Evolutionary conservation across 2,113 vertebrate species (phyloP), one percentile per base, ranked within the genome.

Genomic region (Gobiocypris rarus): DNA sequence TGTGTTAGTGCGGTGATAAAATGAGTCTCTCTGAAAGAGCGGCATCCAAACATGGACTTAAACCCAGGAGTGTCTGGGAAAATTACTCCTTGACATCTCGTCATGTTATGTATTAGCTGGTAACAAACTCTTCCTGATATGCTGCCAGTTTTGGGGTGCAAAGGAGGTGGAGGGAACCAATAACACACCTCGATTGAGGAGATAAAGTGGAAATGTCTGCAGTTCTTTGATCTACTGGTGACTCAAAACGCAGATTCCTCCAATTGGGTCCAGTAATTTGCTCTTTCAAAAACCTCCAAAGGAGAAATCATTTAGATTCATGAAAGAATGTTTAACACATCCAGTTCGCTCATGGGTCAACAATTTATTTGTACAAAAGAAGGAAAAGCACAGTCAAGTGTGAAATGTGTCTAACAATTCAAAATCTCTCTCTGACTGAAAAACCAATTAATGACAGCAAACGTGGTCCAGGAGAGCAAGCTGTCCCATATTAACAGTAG

Each of bases 1-100:
- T 93, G 93, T 87, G 92, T 91, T 92, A 93, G 89, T 52, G n/a
- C 89, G 90, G 90, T 94, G 93, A 96, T 91, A 89, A 93, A 95
- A 87, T 81, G 82, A 89, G 86, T 52, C 86, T 86, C 83, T 87
- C 88, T 84, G 86, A 83, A 74, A 77, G 84, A 90, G 86, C 69
- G 86, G 87, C 77, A 87, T 89, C 92, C 90, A 74, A 82, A 86
- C 89, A 89, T 87, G 78, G 75, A 76, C 59, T 90, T 83, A 90
- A 91, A 91, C 91, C 84, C 90, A 81, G 85, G 83, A 83, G 76
- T 94, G 92, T 94, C 92, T 76, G 90, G 84, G 74, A 85, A 89
- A 91, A 90, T 89, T 87, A 91, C 91, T 92, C 85, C 91, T 86
- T 91, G 91, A 91, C 92, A 91, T 85, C 80, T 75, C 82, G 83